Evolutionary conservation across 2,888 invertebrate genomes (phyloP), one percentile per base, ranked within the genome.

Genomic region (Strigamia transsilvanica): DNA sequence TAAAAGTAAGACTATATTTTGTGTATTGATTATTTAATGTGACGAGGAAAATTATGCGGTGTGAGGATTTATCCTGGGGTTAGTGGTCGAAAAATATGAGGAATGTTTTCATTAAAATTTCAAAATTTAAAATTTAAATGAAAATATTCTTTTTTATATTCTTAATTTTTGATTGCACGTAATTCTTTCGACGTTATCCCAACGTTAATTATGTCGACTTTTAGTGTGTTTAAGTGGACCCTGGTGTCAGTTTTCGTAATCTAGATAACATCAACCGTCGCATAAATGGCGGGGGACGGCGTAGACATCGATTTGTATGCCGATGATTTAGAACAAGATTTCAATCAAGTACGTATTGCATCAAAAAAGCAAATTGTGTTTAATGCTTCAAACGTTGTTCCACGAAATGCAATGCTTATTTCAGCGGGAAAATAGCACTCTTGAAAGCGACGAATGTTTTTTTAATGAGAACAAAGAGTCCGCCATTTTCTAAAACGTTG

Each of bases 301-400:
- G 93, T 93, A 88, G 97, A 97, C 91, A 96, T 97, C 90, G 97
- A 98, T 93, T 92, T 98, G 87, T 98, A 98, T 90, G 96, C 95
- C 86, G 97, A 97, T 89, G 97, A 97, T 91, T 93, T 97, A 88
- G 97, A 97, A 90, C 94, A 95, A 88, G 96, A 97, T 91, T 97
- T 97, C 90, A 93, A 92, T 85, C 93, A 93, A 91, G 93, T 93
- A 89, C 89, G 88, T 86, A 77, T 13, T 41, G 15, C 21, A 12
- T 42, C n/a, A 1, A 79, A n/a, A 38, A 79, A n/a, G 0, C 10
- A 41, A 79, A 1, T 2, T 77, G 18, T 0, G n/a, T 79, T n/a
- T 38, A 41, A 41, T 10, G 18, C 21, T 3, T 41, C 18, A 0
- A 41, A 15, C 38, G 41, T 15, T 41, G 41, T 18, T 79, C 2